Evolutionary conservation across 2,797 vertebrate genomes (phyloP).

Genomic region (Pangasius sanitwongsei): DNA sequence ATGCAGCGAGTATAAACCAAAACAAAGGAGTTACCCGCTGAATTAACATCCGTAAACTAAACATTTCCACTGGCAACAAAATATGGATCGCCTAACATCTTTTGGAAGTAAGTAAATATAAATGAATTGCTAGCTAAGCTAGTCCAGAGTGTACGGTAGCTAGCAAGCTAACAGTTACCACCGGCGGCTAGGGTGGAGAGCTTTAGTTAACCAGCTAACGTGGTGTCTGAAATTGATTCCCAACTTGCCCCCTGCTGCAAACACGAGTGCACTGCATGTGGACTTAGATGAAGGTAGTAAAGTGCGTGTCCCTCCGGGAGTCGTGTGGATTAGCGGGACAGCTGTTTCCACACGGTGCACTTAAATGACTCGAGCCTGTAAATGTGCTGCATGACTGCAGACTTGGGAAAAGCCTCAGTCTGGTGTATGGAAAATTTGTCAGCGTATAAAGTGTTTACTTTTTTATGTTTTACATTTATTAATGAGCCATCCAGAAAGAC

Average conservation of each 20-base stretch:
- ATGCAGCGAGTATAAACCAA: neutral
- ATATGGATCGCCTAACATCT: constrained; percentile 76
- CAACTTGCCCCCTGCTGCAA: neutral
- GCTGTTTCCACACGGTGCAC: neutral
- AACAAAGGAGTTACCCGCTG: constrained; percentile 1
- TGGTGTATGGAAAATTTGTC: neutral
- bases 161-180: neutral
- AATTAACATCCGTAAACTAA: neutral
- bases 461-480: neutral
- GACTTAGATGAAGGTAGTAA: neutral
- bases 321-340: neutral
- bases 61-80: neutral
- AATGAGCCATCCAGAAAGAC: neutral
- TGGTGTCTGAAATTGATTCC: neutral
- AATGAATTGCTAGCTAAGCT: neutral
- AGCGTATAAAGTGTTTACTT: neutral
- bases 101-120: constrained; percentile 73
- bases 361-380: neutral
- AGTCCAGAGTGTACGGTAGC: neutral
- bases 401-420: neutral
- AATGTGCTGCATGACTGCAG: neutral
- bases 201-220: neutral
- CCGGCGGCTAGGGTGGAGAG: neutral
- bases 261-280: neutral
- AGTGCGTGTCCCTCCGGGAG: neutral